Evolutionary conservation across 2,888 invertebrate species (phyloP), one percentile per base, ranked within the genome.

Genomic region (Globia sparganii): DNA sequence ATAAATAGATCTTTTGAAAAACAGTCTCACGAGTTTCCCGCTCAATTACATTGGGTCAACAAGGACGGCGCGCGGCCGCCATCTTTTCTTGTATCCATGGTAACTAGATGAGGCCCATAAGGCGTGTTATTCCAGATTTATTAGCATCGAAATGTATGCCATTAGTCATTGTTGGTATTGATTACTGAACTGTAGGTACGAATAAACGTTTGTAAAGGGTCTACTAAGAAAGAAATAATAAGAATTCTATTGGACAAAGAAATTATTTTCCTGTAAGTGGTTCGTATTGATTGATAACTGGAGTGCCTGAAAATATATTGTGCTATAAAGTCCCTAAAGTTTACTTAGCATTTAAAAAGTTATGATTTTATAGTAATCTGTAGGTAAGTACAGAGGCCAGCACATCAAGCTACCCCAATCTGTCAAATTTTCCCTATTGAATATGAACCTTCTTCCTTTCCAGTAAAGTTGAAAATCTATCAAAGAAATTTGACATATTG

Each of bases 31-130:
- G 13, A 75, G 8, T 75, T 81, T 37, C 21, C 34, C 69, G 49
- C 74, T 75, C 71, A 72, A 81, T 84, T 72, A 74, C 68, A 53
- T 80, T 58, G 56, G 62, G 77, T 59, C 71, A 72, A 72, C 58
- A 72, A 72, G 62, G 64, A 74, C 28, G 59, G 43, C 70, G 40
- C 18, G 25, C 15, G 53, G 53, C 56, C 56, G 76, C 80, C 76
- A 83, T 76, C n/a, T 83, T 72, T 59, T 65, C 6, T 81, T 49
- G 53, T 76, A 40, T 15, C 70, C 56, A 77, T 77, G 59, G 62
- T 70, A 73, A 73, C 62, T 58, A 75, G 34, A 73, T 13, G 28
- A 34, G n/a, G 15, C 15, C 59, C 64, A 80, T 73, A 80, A 77
- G 0, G 25, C 15, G 31, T 78, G 40, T 70, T 73, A 77, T 73